Base-by-base conservation (phyloP, 1,140 invertebrate species). In the Eubasilissa regina region DNA sequence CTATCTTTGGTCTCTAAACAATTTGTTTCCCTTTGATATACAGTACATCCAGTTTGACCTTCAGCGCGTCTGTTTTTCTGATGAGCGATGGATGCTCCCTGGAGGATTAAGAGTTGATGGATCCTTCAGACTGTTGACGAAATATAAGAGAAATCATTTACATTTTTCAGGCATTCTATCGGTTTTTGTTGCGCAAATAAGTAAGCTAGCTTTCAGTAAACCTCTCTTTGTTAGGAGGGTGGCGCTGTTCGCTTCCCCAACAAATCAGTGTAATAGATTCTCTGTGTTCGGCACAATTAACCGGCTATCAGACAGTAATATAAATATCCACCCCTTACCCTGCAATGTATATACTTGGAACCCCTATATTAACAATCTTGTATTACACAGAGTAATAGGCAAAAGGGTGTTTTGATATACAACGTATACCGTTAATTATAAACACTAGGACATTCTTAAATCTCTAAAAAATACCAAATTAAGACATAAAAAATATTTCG, bases 221-320 rank as follows among this genome's bases (percentile, higher is more conserved):
- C 17, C 55, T 15, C 17, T 58, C 17, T 56, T 58, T 58, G 55
- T 19, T 15, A 58, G n/a, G 17, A 9, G 55, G 55, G 55, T 58
- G 55, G 17, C n/a, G 55, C 17, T 21, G 1, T 58, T n/a, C 17
- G 17, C 7, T 58, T 17, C 10, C 55, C 17, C 17, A 21, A 58
- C 4, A 58, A 21, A 3, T 35, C 25, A 35, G 55, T 15, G n/a
- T 58, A 19, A 21, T 11, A 1, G 4, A 19, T 58, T 11, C 55
- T 17, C 3, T 58, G 55, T 15, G 11, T 58, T 58, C 55, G 11
- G 15, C 17, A 10, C 55, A n/a, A 58, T 58, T 58, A 58, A 19
- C 55, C 55, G 55, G 17, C 55, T 58, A 58, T 58, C 55, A 58
- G 8, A 21, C 15, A 17, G 55, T 21, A 58, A 58, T 58, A 58